A percentile compares a stretch with the other conserved stretches of the same genome.
phyloP scores from a whole-genome alignment of 2,797 vertebrate species.

The Podargus strigoides region DNA sequence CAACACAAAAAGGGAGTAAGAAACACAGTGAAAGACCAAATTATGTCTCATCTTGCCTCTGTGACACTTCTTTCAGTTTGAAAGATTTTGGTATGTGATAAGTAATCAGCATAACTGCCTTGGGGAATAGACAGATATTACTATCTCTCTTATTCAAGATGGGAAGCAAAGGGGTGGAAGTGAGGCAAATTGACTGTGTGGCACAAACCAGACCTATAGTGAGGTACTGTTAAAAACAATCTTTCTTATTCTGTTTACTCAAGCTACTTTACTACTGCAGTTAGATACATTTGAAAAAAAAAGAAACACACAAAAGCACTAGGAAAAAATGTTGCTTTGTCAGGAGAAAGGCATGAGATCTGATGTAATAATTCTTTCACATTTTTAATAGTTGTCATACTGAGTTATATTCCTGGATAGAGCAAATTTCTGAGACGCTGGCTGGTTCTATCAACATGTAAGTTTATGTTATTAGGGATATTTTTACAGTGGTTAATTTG shows the following conservation, averaged over 20 bases:
- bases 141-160: background rate
- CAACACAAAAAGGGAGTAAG: slow-evolving; percentile 13
- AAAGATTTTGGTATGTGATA: slow-evolving; percentile 41
- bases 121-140: background rate
- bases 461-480: background rate
- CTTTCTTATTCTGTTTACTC: background rate
- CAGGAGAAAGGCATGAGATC: background rate
- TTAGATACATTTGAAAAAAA: background rate
- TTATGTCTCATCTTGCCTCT: background rate
- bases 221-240: background rate
- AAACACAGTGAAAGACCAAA: slow-evolving; percentile 11
- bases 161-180: background rate
- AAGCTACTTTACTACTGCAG: background rate
- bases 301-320: background rate
- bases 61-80: slow-evolving; percentile 5
- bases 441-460: background rate
- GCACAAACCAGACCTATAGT: background rate
- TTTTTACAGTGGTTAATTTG: background rate
- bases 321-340: background rate
- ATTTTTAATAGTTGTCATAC: background rate
- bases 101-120: slow-evolving; percentile 21
- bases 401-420: background rate
- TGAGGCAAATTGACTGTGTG: background rate
- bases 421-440: background rate
- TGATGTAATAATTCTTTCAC: background rate